phyloP scores from a whole-genome alignment of 2,113 vertebrate species.

The Seriola aureovittata region DNA sequence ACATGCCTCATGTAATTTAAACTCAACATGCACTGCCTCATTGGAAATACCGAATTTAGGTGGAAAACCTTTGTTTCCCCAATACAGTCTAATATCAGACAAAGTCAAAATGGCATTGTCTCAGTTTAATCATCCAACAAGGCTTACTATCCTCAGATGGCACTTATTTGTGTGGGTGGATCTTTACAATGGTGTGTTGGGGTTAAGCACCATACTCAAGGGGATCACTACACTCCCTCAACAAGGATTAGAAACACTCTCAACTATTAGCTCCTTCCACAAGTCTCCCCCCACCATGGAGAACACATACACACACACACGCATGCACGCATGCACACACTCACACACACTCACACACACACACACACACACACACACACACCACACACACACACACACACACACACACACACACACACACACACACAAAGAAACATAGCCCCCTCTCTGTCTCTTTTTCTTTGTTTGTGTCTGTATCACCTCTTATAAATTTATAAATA shows the following conservation, averaged over 20 bases:
- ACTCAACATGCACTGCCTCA: neutral
- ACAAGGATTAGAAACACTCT: constrained; percentile 75
- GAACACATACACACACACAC: neutral
- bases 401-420: constrained; percentile 3
- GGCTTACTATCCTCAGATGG: constrained; percentile 67
- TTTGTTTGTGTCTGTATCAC: constrained; percentile 20
- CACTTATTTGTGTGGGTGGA: constrained; percentile 69
- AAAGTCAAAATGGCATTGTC: constrained; percentile 51
- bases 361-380: neutral
- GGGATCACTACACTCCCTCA: constrained; percentile 70
- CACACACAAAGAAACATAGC: constrained; percentile 22
- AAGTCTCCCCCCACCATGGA: neutral
- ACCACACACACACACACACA: neutral
- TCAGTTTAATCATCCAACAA: constrained; percentile 69
- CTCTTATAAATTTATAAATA: constrained; percentile 38
- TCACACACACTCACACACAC: constrained; percentile 1
- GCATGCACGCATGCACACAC: too few species aligned
- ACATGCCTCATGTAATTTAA: neutral
- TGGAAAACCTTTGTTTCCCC: constrained; percentile 14
- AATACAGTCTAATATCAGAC: constrained; percentile 47
- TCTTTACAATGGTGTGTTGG: constrained; percentile 67
- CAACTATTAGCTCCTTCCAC: constrained; percentile 58
- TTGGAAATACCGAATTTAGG: constrained; percentile 18
- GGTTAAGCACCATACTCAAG: constrained; percentile 74
- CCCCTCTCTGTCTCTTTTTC: neutral